Evolutionary conservation across 2,888 invertebrate genomes (phyloP), one percentile per base, ranked within the genome.

Genomic region (Halictus quadricinctus): DNA sequence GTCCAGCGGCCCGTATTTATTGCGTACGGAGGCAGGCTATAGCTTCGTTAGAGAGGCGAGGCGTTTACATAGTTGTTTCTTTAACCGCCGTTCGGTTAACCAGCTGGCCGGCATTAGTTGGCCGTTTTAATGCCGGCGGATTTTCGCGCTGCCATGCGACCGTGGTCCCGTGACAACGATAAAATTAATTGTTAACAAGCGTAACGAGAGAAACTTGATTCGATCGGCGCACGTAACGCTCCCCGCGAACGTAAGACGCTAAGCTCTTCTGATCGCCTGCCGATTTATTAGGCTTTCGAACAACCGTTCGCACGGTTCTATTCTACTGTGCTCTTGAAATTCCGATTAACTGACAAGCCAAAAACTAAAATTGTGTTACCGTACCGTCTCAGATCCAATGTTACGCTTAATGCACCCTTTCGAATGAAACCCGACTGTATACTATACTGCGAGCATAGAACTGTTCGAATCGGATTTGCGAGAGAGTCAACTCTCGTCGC

Each of bases 151-250:
- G 66, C 76, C 83, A 29, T 29, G 46, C 69, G 60, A 29, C 41
- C 73, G 50, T 66, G 84, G 64, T 77, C 78, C 66, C 78, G 64
- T 43, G 76, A 78, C 86, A 79, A 73, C 83, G 77, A 76, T 83
- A 54, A 81, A 77, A 84, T 86, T 86, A 87, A 86, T 87, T 86
- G 87, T 86, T 86, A 86, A 87, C 86, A 86, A 83, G 86, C 80
- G 74, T 74, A 77, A 75, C 83, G 74, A 66, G 86, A 83, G 80
- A 87, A 85, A 87, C 80, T 80, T 78, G 82, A 85, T 86, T 79
- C 70, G 84, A 69, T 73, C 66, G 29, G 29, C 29, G 29, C 29
- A 29, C 29, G 29, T 29, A 29, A 29, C 29, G 29, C 29, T n/a
- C n/a, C n/a, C n/a, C n/a, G n/a, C n/a, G n/a, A n/a, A n/a, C n/a